phyloP scores from a whole-genome alignment of 2,113 vertebrate species.

The Regulus satrapa region DNA sequence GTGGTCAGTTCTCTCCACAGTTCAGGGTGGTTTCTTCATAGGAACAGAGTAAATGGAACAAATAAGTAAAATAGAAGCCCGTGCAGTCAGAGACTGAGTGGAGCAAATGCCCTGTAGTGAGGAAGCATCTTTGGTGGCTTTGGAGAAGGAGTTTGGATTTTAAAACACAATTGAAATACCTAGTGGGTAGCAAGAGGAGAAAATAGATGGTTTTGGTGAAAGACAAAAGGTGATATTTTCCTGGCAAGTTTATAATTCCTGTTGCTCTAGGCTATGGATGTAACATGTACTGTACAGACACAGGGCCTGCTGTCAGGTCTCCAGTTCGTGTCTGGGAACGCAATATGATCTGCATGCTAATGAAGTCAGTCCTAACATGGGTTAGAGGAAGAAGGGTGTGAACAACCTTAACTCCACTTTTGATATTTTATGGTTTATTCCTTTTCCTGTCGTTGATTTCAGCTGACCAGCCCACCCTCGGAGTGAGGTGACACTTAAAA shows the following conservation, averaged over 20 bases:
- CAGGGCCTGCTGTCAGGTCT: background rate
- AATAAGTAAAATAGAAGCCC: background rate
- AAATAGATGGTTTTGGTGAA: background rate
- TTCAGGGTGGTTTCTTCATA: background rate
- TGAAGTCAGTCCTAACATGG: background rate
- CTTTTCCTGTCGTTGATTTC: background rate
- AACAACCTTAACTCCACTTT: background rate
- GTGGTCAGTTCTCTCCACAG: background rate
- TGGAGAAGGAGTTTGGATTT: background rate
- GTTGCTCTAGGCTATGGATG: background rate
- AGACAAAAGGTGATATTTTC: background rate
- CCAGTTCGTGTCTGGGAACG: background rate
- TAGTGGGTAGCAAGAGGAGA: background rate
- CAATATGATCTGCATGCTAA: slow-evolving; percentile 22
- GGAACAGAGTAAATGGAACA: background rate
- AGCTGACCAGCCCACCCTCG: background rate
- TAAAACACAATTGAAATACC: background rate
- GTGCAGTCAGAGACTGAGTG: background rate
- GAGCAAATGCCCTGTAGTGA: background rate
- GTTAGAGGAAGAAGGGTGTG: background rate
- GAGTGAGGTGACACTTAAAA: background rate
- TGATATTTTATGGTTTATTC: background rate
- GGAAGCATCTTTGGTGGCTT: background rate
- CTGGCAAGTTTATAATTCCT: background rate
- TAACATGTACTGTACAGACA: background rate